These are phyloP conservation scores for Dasysyrphus tricinctus DNA, from an alignment of 2,888 invertebrate species.

Conservation along the genomic window DNA sequence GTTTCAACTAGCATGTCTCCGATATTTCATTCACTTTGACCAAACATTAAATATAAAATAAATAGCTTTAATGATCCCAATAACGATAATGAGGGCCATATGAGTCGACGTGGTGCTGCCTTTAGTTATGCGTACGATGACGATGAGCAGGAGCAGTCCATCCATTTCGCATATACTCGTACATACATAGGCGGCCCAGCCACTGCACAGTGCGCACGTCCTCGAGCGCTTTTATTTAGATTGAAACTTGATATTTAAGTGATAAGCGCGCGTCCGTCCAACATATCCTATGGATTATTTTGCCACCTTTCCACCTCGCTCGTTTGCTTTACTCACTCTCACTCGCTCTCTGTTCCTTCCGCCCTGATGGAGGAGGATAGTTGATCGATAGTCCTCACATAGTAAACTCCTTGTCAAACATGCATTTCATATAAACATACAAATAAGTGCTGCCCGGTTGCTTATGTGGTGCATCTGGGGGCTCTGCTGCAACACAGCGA, in stretches of 20 bases:
- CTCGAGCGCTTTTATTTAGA: conserved; percentile 78
- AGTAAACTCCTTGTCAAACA: conserved; percentile 82
- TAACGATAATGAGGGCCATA: conserved; percentile 83
- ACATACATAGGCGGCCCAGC: conserved; percentile 39
- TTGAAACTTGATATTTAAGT: conserved; percentile 83
- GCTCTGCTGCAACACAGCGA: conserved; percentile 30
- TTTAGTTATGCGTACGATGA: conserved; percentile 66
- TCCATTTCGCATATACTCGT: neutral
- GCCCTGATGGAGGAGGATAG: conserved; percentile 59
- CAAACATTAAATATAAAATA: conserved; percentile 76
- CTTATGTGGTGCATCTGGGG: conserved; percentile 46
- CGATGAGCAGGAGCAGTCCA: conserved; percentile 33
- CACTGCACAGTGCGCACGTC: conserved; percentile 60
- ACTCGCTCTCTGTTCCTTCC: conserved; percentile 2
- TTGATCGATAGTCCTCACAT: conserved; percentile 81
- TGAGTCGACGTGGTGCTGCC: conserved; percentile 71
- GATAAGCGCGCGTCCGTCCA: conserved; percentile 78
- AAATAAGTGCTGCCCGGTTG: conserved; percentile 68
- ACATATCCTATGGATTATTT: conserved; percentile 69
- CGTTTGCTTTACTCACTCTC: neutral
- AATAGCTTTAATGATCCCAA: conserved; percentile 82
- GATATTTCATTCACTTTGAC: conserved; percentile 70
- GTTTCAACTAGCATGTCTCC: conserved; percentile 68
- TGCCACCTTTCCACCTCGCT: conserved; percentile 71
- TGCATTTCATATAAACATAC: conserved; percentile 79